phyloP scores from a whole-genome alignment of 2,113 vertebrate species.

The Otocyon megalotis region DNA sequence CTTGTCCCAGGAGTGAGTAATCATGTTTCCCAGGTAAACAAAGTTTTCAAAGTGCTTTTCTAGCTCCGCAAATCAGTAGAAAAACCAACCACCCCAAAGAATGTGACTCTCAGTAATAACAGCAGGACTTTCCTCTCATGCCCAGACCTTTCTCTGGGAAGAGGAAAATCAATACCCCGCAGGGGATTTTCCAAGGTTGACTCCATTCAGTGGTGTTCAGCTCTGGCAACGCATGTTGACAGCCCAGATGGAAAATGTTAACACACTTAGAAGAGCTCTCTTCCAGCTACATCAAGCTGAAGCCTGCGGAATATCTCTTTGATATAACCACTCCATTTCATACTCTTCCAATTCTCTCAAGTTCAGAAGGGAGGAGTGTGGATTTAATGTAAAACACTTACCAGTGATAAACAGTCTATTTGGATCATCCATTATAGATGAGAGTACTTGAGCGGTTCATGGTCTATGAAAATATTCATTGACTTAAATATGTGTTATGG shows the following conservation, averaged over 20 bases:
- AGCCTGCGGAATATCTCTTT: conserved; percentile 45
- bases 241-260: conserved; percentile 68
- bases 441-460: neutral
- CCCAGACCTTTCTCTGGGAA: conserved; percentile 66
- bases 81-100: conserved; percentile 39
- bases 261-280: neutral
- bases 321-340: conserved; percentile 31
- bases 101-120: conserved; percentile 53
- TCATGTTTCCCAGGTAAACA: conserved; percentile 54
- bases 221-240: neutral
- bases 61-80: conserved; percentile 49
- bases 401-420: neutral
- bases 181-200: conserved; percentile 73
- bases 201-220: conserved; percentile 29
- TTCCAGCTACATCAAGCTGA: conserved; percentile 63
- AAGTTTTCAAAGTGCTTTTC: conserved; percentile 58
- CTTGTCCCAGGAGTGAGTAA: neutral
- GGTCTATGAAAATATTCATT: neutral
- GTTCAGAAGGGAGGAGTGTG: neutral
- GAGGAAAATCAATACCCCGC: conserved; percentile 62
- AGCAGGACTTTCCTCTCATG: conserved; percentile 55
- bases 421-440: neutral
- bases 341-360: conserved; percentile 30
- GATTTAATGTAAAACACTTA: neutral
- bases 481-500: neutral